Conservation (phyloP, 2,113 vertebrate genomes). For the Pelvicachromis taeniatus region DNA sequence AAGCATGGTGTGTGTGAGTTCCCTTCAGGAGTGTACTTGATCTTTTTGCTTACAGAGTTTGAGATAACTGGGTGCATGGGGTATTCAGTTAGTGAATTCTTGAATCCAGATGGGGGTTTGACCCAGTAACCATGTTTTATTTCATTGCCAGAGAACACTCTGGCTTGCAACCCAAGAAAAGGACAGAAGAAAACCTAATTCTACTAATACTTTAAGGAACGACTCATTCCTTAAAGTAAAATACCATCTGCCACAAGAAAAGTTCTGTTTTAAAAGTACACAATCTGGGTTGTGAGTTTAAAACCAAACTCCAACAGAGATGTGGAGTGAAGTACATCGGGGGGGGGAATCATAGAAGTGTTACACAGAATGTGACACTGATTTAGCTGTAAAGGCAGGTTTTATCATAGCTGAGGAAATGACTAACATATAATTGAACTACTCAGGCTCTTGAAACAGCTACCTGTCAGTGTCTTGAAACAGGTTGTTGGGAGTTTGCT, state of each 20-base stretch:
- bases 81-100: background rate
- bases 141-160: background rate
- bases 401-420: rapidly evolving
- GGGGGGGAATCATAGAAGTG: too few relatives aligned
- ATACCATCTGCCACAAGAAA: too few relatives aligned
- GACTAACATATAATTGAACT: background rate
- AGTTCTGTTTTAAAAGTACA: too few relatives aligned
- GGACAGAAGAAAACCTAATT: background rate
- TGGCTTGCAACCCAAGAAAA: background rate
- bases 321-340: too few relatives aligned
- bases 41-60: background rate
- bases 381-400: background rate
- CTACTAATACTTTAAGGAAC: too few relatives aligned
- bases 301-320: too few relatives aligned
- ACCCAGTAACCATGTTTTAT: background rate
- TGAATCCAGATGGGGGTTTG: background rate
- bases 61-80: background rate
- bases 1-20: rapidly evolving
- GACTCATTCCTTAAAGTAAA: too few relatives aligned
- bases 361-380: too few relatives aligned
- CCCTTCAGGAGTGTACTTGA: background rate
- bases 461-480: background rate
- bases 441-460: too few relatives aligned
- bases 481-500: background rate
- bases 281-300: too few relatives aligned